Evolutionary conservation across 2,113 vertebrate species (phyloP).

Genomic region (Ctenomys sociabilis): DNA sequence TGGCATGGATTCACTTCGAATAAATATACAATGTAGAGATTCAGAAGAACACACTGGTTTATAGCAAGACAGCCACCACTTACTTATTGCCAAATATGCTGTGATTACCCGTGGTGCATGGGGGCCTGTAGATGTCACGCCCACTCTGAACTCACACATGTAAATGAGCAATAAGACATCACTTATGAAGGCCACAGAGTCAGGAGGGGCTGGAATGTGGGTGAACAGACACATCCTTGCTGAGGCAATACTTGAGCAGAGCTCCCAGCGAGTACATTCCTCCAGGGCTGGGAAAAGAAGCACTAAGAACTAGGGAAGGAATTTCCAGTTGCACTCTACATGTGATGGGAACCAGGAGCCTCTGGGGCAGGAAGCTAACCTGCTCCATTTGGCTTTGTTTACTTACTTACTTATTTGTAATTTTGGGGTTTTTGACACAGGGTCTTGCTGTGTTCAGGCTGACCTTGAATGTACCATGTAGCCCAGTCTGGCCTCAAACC

Average conservation of each 20-base stretch:
- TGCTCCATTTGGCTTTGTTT: conserved; percentile 14
- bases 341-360: background rate
- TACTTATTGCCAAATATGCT: background rate
- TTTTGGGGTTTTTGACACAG: background rate
- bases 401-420: too few species aligned
- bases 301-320: background rate
- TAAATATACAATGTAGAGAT: background rate
- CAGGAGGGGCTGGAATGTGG: background rate
- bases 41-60: background rate
- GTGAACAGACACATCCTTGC: background rate
- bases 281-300: background rate
- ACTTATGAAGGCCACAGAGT: background rate
- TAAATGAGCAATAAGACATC: background rate
- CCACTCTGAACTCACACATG: background rate
- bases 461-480: too few species aligned
- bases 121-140: background rate
- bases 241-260: background rate
- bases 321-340: background rate
- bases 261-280: background rate
- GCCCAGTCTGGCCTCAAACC: background rate
- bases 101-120: background rate
- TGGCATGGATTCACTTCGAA: background rate
- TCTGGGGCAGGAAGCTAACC: background rate
- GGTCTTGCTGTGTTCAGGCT: background rate
- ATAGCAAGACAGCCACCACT: conserved; percentile 5